These are phyloP conservation scores for Hydropsyche tenuis DNA, from an alignment of 1,140 invertebrate genomes.

Conservation along the genomic window DNA sequence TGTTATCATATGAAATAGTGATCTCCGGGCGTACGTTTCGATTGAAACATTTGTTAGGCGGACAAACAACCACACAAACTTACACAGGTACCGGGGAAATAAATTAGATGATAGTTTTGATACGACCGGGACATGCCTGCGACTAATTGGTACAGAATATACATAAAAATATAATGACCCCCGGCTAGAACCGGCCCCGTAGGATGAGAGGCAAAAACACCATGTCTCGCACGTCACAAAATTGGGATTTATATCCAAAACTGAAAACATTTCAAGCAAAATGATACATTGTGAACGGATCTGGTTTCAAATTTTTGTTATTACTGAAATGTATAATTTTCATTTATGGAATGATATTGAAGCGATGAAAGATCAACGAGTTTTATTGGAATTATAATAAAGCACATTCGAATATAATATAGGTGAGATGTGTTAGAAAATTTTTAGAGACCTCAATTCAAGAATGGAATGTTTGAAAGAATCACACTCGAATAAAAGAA, in stretches of 20 bases:
- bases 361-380: too few relatives aligned
- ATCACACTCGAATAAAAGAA: too few relatives aligned
- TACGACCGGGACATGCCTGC: conserved; percentile 42
- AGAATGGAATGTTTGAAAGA: too few relatives aligned
- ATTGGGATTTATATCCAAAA: background rate
- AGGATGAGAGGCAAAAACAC: background rate
- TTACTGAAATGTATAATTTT: too few relatives aligned
- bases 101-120: conserved; percentile 47
- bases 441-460: too few relatives aligned
- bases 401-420: background rate
- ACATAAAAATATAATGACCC: conserved; percentile 39
- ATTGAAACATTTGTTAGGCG: conserved; percentile 44
- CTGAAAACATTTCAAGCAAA: too few relatives aligned
- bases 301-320: too few relatives aligned
- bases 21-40: conserved; percentile 30
- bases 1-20: conserved; percentile 45
- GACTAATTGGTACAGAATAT: conserved; percentile 48
- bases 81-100: conserved; percentile 30
- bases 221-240: background rate
- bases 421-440: background rate
- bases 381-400: too few relatives aligned
- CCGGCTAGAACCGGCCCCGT: background rate
- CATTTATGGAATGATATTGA: too few relatives aligned
- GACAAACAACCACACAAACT: conserved; percentile 12
- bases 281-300: too few relatives aligned